Conservation (phyloP, 2,888 invertebrate species). For the Buathra laborator region DNA sequence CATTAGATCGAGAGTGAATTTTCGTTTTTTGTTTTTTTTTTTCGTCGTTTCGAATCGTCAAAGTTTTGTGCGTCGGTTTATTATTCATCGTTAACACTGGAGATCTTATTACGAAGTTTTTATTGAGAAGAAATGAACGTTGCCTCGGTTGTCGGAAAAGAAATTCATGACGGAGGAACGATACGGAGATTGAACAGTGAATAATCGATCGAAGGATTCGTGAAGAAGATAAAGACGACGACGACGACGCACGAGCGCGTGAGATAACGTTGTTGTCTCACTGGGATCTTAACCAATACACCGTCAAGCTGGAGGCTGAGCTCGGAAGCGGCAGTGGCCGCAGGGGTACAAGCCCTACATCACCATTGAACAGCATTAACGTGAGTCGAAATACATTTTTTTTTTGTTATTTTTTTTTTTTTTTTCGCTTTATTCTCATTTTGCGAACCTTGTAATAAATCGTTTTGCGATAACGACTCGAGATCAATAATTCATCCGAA, state of each 20-base stretch:
- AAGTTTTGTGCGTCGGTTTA: conserved; percentile 48
- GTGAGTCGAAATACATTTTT: conserved; percentile 77
- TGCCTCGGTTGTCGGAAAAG: conserved; percentile 25
- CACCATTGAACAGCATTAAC: conserved; percentile 82
- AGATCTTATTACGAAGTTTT: conserved; percentile 4
- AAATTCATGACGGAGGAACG: conserved; percentile 23
- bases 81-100: neutral
- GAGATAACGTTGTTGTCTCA: conserved; percentile 6
- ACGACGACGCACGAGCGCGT: neutral
- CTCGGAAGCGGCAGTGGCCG: conserved; percentile 82
- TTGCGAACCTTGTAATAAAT: neutral
- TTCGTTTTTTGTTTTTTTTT: conserved; percentile 1
- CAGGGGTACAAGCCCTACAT: conserved; percentile 82
- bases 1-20: conserved; percentile 7
- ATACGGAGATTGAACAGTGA: conserved; percentile 15
- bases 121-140: conserved; percentile 38
- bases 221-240: conserved; percentile 4
- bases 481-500: conserved; percentile 40
- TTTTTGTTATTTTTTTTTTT: conserved; percentile 5
- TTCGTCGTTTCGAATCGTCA: conserved; percentile 1
- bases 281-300: conserved; percentile 52
- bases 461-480: neutral
- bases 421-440: neutral
- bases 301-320: conserved; percentile 83
- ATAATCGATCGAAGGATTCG: conserved; percentile 1